Base-by-base conservation (phyloP, 2,888 invertebrate genomes). In the Lasius fuliginosus region DNA sequence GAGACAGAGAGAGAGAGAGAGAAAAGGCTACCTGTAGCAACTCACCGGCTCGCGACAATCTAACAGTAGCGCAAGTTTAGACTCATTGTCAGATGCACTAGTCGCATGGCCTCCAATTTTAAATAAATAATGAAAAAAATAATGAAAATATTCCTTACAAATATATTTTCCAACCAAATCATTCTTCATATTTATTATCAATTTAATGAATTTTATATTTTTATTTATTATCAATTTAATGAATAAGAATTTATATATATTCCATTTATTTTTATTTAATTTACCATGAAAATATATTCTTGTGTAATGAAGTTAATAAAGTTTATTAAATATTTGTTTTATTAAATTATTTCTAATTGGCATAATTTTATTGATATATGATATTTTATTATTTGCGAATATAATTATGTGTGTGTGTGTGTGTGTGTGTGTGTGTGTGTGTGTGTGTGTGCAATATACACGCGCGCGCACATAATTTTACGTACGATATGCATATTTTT, bases 11-110 rank as follows among this genome's bases (percentile, higher is more conserved):
- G 36, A 36, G 6, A 36, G 64, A 27, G 36, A 75, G 53, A 27
- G 36, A 75, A 82, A 82, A 64, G 83, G 83, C 89, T 88, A 90
- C 86, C 85, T 88, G 88, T 79, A 86, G 88, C 89, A 91, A 88
- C 91, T 90, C 90, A 92, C 85, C 76, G 75, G 62, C 86, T 82
- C 83, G 82, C n/a, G 53, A 53, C 53, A 53, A n/a, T n/a, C n/a
- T 53, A 6, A 83, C 87, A 89, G 71, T 85, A 83, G 83, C 82
- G 82, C 69, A 79, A 15, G 12, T 86, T 86, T 88, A 86, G 79
- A 73, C 68, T 82, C 23, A 23, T 23, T 23, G 23, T 23, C 79
- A 46, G 64, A 84, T 71, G 65, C 62, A 68, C 42, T 15, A 53
- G 36, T 9, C 33, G 1, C 11, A 49, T 23, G 11, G 6, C 23